These are phyloP conservation scores for Poecilobothrus nobilitatus DNA, from an alignment of 2,888 invertebrate genomes.

Conservation along the genomic window DNA sequence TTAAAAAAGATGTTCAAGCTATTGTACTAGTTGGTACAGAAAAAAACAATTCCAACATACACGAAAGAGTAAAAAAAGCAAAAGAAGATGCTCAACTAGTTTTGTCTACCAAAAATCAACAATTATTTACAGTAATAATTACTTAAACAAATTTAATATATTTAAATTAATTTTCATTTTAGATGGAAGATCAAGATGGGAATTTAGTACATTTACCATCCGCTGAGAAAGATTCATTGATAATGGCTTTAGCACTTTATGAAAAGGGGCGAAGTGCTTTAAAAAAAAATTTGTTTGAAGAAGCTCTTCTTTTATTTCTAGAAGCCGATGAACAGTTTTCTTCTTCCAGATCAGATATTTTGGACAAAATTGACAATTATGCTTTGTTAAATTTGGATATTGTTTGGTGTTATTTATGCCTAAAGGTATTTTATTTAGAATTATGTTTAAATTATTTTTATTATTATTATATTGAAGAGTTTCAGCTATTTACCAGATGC, in stretches of 20 bases:
- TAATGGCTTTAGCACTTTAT: constrained; percentile 70
- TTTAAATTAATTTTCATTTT: constrained; percentile 18
- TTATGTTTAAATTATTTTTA: background rate
- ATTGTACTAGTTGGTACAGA: constrained; percentile 53
- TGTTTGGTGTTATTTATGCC: constrained; percentile 79
- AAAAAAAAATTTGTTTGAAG: constrained; percentile 55
- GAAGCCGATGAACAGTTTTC: constrained; percentile 69
- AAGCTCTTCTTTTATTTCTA: constrained; percentile 63
- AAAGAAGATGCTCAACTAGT: constrained; percentile 50
- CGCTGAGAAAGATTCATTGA: constrained; percentile 58
- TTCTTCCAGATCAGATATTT: constrained; percentile 40
- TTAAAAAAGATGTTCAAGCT: constrained; percentile 61
- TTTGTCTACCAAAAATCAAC: constrained; percentile 41
- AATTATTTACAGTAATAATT: constrained; percentile 26
- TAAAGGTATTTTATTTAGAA: constrained; percentile 40
- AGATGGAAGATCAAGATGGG: constrained; percentile 73
- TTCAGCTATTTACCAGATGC: constrained; percentile 67
- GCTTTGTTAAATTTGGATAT: constrained; percentile 76
- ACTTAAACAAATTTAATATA: background rate
- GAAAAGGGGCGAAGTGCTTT: constrained; percentile 67
- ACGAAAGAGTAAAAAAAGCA: constrained; percentile 48
- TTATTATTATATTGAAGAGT: constrained; percentile 35
- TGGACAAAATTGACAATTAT: constrained; percentile 71
- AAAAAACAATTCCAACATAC: constrained; percentile 38
- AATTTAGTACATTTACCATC: constrained; percentile 61